Percentiles rank a stretch among this genome's conserved stretches.
Evolutionary conservation across 1,140 invertebrate genomes (phyloP).

Genomic region (Artemia franciscana): DNA sequence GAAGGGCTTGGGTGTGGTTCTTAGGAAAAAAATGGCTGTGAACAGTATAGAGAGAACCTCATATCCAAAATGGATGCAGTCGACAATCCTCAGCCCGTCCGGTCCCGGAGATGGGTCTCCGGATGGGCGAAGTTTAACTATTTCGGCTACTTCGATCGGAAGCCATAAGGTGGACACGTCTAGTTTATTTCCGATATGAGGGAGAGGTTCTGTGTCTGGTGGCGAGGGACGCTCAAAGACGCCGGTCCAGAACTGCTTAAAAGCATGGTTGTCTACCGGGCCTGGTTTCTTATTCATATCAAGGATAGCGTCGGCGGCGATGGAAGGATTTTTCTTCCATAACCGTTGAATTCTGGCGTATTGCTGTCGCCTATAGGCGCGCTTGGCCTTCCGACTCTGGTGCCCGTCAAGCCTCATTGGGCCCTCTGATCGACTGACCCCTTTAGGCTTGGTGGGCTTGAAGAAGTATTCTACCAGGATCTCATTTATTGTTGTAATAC

Average conservation of each 20-base stretch:
- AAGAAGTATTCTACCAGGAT: neutral
- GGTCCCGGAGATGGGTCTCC: neutral
- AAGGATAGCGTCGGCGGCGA: neutral
- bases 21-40: neutral
- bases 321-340: neutral
- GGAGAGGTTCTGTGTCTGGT: neutral
- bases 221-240: neutral
- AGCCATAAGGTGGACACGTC: neutral
- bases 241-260: neutral
- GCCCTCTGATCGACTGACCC: neutral
- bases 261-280: neutral
- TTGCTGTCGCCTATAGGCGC: neutral
- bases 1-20: too few relatives aligned
- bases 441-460: neutral
- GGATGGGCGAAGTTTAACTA: neutral
- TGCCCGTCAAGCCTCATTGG: neutral
- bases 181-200: neutral
- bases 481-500: neutral
- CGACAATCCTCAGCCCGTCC: neutral
- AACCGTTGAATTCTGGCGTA: neutral
- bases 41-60: neutral
- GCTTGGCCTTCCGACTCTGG: neutral
- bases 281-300: neutral
- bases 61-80: neutral
- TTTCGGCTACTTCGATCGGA: neutral